These are phyloP conservation scores for Micronycteris hirsuta DNA, from an alignment of 2,113 vertebrate genomes.

Conservation along the genomic window DNA sequence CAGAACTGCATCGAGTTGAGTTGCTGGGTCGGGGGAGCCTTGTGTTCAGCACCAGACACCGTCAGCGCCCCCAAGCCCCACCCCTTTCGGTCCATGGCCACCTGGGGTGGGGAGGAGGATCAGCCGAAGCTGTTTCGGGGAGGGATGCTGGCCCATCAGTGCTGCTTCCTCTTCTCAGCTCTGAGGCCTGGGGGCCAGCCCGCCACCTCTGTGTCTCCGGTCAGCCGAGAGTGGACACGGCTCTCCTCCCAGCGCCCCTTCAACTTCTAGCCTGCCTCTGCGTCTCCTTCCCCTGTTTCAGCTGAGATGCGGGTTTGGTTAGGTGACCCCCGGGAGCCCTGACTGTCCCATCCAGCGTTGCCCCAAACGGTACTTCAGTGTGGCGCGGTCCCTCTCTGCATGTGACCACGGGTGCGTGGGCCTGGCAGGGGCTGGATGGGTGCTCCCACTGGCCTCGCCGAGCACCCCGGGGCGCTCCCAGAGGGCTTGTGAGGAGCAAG, in stretches of 20 bases:
- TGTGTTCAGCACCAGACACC: background rate
- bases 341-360: accelerated
- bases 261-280: too few species aligned
- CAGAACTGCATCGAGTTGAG: accelerated
- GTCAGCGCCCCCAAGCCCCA: background rate
- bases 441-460: background rate
- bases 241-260: background rate
- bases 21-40: background rate
- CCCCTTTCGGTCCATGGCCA: accelerated
- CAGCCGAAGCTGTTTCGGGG: background rate
- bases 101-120: background rate
- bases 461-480: accelerated
- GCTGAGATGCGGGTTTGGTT: background rate
- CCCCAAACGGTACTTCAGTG: accelerated
- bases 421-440: background rate
- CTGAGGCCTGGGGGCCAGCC: accelerated
- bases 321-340: accelerated
- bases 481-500: background rate
- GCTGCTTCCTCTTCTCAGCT: background rate
- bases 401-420: accelerated
- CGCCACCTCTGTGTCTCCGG: accelerated
- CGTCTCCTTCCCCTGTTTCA: background rate
- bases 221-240: accelerated
- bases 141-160: background rate
- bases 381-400: accelerated